phyloP scores from a whole-genome alignment of 2,797 vertebrate genomes.

The Clamator glandarius region DNA sequence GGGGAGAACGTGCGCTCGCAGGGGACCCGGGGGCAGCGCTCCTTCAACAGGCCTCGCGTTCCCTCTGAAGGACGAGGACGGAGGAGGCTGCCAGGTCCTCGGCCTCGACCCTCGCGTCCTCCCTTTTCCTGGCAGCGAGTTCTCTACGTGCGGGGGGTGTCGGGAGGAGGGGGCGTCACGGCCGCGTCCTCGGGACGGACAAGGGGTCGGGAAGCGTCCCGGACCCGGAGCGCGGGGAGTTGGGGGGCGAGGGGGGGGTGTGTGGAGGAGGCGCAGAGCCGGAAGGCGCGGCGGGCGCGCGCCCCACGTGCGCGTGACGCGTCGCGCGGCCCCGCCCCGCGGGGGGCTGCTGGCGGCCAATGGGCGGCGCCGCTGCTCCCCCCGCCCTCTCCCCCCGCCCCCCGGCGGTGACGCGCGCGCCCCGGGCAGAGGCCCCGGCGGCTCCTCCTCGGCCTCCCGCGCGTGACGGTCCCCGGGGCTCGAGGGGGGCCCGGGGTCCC shows the following conservation, averaged over 20 bases:
- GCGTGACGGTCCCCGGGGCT: neutral
- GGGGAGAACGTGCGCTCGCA: too few relatives aligned
- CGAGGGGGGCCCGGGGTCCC: too few relatives aligned
- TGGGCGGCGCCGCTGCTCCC: too few relatives aligned
- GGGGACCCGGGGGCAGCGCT: rapidly evolving
- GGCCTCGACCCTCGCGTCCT: neutral
- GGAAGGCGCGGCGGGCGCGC: too few relatives aligned
- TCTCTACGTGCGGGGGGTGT: neutral
- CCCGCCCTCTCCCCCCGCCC: too few relatives aligned
- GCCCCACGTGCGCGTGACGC: neutral
- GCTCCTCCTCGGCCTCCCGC: neutral
- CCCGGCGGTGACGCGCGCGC: neutral
- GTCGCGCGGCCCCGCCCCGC: neutral
- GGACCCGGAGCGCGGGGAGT: too few relatives aligned
- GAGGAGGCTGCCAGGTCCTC: neutral
- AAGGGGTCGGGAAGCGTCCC: too few relatives aligned
- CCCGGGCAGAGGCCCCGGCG: neutral
- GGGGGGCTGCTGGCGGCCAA: neutral
- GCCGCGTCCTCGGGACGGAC: too few relatives aligned
- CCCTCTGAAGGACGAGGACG: neutral
- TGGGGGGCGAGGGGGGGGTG: too few relatives aligned
- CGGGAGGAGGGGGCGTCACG: neutral
- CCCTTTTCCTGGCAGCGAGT: neutral
- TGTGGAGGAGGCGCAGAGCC: too few relatives aligned
- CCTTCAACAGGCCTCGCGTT: neutral